Evolutionary conservation across 2,113 vertebrate genomes (phyloP).

Genomic region (Dasyprocta punctata): DNA sequence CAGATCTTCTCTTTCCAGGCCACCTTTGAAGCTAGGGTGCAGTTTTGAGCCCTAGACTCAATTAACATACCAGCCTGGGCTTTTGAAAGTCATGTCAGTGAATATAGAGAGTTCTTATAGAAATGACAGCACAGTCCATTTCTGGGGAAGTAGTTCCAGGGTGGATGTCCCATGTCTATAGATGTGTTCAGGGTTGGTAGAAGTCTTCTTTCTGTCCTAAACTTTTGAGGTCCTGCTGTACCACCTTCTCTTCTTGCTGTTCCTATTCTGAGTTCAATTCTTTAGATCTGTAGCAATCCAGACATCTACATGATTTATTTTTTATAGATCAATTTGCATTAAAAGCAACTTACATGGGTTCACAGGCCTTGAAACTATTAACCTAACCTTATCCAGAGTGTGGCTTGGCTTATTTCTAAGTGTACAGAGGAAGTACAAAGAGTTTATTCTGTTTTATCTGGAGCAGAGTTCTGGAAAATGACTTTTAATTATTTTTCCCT

Average conservation of each 20-base stretch:
- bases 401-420: background rate
- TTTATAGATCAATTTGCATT: background rate
- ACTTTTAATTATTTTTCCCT: background rate
- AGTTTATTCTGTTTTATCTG: background rate
- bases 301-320: background rate
- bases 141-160: background rate
- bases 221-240: background rate
- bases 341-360: background rate
- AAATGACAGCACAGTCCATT: background rate
- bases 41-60: background rate
- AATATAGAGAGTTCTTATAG: too few species aligned
- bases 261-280: background rate
- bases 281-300: background rate
- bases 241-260: background rate
- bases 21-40: background rate
- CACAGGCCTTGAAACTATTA: background rate
- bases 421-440: background rate
- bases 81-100: background rate
- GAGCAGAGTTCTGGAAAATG: constrained; percentile 6
- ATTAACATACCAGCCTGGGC: background rate
- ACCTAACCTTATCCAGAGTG: background rate
- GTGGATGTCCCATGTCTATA: background rate
- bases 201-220: background rate
- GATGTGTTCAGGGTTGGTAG: accelerated
- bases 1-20: background rate